A percentile compares a stretch with the other conserved stretches of the same genome.
Conservation (phyloP, 1,140 invertebrate species). For the Sinonovacula constricta region DNA sequence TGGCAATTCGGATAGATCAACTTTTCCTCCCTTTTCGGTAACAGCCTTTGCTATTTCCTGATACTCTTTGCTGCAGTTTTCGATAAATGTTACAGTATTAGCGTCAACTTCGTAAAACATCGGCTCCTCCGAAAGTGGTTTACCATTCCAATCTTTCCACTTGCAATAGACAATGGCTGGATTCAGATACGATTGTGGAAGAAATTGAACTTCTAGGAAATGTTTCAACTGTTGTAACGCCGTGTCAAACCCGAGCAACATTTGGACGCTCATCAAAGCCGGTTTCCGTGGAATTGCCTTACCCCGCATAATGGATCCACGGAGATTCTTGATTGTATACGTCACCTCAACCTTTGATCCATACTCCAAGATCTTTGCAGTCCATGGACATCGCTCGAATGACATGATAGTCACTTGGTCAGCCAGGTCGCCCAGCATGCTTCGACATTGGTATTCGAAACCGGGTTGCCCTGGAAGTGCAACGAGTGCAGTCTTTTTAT, state of each 20-base stretch:
- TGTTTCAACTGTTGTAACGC: slow-evolving; percentile 53
- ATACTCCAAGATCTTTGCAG: slow-evolving; percentile 62
- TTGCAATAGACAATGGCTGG: slow-evolving; percentile 66
- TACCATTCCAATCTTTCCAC: slow-evolving; percentile 71
- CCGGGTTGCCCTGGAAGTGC: slow-evolving; percentile 53
- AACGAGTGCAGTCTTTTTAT: slow-evolving; percentile 45
- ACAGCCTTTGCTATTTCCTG: slow-evolving; percentile 57
- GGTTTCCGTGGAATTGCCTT: slow-evolving; percentile 53
- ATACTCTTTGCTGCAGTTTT: slow-evolving; percentile 64
- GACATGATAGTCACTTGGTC: slow-evolving; percentile 59
- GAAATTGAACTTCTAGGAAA: slow-evolving; percentile 62
- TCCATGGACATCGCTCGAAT: slow-evolving; percentile 66
- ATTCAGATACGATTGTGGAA: slow-evolving; percentile 63
- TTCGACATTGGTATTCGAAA: slow-evolving; percentile 65
- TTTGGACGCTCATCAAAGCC: slow-evolving; percentile 61
- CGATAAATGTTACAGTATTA: slow-evolving; percentile 54
- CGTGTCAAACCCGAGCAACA: slow-evolving; percentile 54
- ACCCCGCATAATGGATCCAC: slow-evolving; percentile 56
- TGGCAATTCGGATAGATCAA: slow-evolving; percentile 59
- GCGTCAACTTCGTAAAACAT: slow-evolving; percentile 68
- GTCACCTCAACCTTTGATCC: slow-evolving; percentile 59
- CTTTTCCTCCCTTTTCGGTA: slow-evolving; percentile 44
- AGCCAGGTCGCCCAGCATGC: slow-evolving; percentile 45
- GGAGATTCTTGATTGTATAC: slow-evolving; percentile 42
- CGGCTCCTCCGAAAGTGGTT: slow-evolving; percentile 61